Conservation (phyloP, 2,888 invertebrate genomes). For the Eucriotettix oculatus region DNA sequence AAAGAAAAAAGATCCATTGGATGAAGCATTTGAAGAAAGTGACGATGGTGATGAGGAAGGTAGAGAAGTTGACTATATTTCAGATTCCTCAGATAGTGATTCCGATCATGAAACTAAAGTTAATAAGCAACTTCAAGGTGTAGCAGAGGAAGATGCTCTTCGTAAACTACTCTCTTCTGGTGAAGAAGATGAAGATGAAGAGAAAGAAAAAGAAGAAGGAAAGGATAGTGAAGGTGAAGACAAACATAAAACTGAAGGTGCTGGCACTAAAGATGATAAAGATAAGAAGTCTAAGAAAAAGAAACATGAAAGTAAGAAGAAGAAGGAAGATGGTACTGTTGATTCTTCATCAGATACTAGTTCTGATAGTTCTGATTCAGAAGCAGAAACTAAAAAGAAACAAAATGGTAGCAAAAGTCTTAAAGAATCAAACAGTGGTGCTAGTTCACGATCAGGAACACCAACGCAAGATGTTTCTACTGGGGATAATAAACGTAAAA, state of each 20-base stretch:
- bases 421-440: conserved; percentile 23
- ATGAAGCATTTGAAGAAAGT: conserved; percentile 88
- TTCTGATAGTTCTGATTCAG: conserved; percentile 50
- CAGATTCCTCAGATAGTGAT: conserved; percentile 62
- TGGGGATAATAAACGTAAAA: conserved; percentile 25
- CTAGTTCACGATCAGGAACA: conserved; percentile 10
- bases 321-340: conserved; percentile 16
- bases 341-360: conserved; percentile 55
- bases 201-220: conserved; percentile 8
- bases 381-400: conserved; percentile 11
- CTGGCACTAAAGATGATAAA: conserved; percentile 1
- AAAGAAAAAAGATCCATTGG: conserved; percentile 66
- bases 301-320: conserved; percentile 1
- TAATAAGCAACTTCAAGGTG: conserved; percentile 70
- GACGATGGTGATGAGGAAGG: conserved; percentile 97
- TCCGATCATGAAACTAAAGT: conserved; percentile 57
- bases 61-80: conserved; percentile 85
- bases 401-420: conserved; percentile 32
- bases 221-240: conserved; percentile 10
- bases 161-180: conserved; percentile 70
- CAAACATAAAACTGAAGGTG: conserved; percentile 5
- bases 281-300: conserved; percentile 8
- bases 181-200: conserved; percentile 12
- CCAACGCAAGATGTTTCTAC: conserved; percentile 19
- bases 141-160: conserved; percentile 80